These are phyloP conservation scores for Microplitis deprimator DNA, from an alignment of 2,888 invertebrate genomes.

Conservation along the genomic window DNA sequence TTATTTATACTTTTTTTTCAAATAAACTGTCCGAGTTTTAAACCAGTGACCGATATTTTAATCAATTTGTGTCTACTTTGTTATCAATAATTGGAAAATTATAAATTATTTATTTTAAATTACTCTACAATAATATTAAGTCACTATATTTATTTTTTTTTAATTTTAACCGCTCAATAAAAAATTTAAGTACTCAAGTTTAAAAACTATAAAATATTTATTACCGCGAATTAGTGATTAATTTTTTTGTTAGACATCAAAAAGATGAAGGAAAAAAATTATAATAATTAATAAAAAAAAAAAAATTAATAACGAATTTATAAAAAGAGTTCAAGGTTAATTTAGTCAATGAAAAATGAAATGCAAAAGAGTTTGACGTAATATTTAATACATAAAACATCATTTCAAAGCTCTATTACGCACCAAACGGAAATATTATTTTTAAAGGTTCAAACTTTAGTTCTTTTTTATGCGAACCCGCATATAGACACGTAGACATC, in stretches of 20 bases:
- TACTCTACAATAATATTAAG: too few species aligned
- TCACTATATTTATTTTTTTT: too few species aligned
- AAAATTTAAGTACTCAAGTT: too few species aligned
- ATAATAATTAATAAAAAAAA: not conserved
- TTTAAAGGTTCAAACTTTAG: not conserved
- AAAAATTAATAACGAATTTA: not conserved
- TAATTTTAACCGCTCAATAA: too few species aligned
- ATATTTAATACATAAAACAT: not conserved
- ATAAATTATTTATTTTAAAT: too few species aligned
- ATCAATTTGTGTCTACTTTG: too few species aligned
- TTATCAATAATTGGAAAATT: too few species aligned
- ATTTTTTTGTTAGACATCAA: not conserved
- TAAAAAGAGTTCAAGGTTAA: constrained; percentile 1
- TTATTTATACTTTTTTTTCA: too few species aligned
- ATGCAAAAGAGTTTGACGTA: not conserved
- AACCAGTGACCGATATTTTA: too few species aligned
- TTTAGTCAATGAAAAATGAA: not conserved
- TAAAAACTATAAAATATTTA: not conserved
- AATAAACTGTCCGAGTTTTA: too few species aligned
- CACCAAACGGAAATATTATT: not conserved
- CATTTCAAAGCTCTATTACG: not conserved
- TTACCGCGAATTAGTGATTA: not conserved
- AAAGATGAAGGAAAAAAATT: not conserved
- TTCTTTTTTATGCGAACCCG: not conserved
- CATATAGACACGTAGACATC: not conserved